Conservation (phyloP, 2,888 invertebrate genomes). For the Clepsis dumicolana region DNA sequence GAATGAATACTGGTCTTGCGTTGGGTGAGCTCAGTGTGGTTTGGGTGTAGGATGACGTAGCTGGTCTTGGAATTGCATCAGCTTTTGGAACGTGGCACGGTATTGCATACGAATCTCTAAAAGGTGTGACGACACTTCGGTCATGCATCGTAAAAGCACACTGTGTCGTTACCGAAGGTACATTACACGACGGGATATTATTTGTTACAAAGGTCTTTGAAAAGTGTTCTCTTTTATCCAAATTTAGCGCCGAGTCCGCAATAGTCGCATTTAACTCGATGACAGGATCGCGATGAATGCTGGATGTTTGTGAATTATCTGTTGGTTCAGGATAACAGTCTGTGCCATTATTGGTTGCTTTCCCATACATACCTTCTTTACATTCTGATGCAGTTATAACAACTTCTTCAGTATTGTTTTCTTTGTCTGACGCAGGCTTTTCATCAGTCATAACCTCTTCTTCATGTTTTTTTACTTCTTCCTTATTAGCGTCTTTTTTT, state of each 20-base stretch:
- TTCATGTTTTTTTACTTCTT: slow-evolving; percentile 25
- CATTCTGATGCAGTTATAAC: background rate
- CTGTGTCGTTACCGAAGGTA: background rate
- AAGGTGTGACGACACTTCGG: slow-evolving; percentile 58
- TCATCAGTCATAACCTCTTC: background rate
- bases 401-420: slow-evolving; percentile 1
- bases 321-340: background rate
- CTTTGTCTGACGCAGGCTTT: background rate
- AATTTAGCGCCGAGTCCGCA: background rate
- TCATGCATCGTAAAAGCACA: slow-evolving; percentile 47
- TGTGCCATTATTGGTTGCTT: background rate
- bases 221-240: background rate
- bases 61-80: slow-evolving; percentile 56
- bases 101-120: slow-evolving; percentile 53
- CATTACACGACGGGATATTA: no score
- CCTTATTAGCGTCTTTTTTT: slow-evolving; percentile 64
- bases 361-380: background rate
- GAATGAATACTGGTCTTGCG: slow-evolving; percentile 67
- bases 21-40: slow-evolving; percentile 68
- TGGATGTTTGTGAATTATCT: background rate
- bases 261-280: background rate
- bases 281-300: background rate
- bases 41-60: slow-evolving; percentile 74
- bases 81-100: slow-evolving; percentile 51
- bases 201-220: background rate